Evolutionary conservation across 2,797 vertebrate genomes (phyloP), one percentile per base, ranked within the genome.

Genomic region (Pteronotus mesoamericanus): DNA sequence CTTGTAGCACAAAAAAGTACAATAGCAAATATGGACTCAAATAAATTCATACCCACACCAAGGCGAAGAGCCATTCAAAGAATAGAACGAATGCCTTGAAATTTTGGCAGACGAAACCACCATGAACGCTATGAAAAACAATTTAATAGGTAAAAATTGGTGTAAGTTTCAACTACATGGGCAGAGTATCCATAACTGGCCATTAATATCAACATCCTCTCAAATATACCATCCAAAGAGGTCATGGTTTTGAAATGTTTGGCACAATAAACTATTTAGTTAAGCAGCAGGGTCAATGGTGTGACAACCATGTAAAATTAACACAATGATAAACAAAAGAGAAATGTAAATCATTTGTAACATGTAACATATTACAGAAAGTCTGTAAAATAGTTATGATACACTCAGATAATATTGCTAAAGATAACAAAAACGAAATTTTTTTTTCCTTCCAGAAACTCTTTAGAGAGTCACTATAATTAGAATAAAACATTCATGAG

Each of bases 261-360:
- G 96, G 92, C 84, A 96, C 82, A 96, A 92, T 92, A 94, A 95
- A 94, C 92, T 89, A 88, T 71, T 74, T 53, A 97, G 91, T 68
- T 66, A 94, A 94, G 75, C 72, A 87, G 83, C 21, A 92, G 32
- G 83, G 59, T 96, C 74, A 95, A n/a, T 37, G 77, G 85, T 22
- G 6, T 90, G 29, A 88, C 22, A 77, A 66, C 57, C 59, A 86
- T 37, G 37, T 66, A 77, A 95, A 96, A 89, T 64, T 48, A 87
- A 46, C 53, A 93, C 72, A 71, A 94, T n/a, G 48, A 79, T 87
- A 83, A 95, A 85, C 83, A 55, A 53, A 77, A 94, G 64, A 34
- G 46, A 84, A 95, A 97, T 51, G 22, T n/a, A 94, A 96, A 82
- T 93, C 32, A 72, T 68, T 86, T 95, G 5, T 61, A 91, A 88